A percentile compares a stretch with the other conserved stretches of the same genome.
Evolutionary conservation across 2,888 invertebrate genomes (phyloP).

Genomic region (Leistus spinibarbis): DNA sequence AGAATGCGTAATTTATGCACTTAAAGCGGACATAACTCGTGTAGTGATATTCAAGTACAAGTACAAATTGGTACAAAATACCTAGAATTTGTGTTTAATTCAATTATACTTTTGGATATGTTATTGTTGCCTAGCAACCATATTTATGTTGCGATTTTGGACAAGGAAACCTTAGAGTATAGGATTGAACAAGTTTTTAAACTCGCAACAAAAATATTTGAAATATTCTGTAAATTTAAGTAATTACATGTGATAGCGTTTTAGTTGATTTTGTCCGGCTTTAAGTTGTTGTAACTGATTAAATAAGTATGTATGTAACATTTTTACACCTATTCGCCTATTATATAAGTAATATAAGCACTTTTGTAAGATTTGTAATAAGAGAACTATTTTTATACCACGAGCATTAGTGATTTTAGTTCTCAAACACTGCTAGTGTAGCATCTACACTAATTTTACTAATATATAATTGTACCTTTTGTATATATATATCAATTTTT

Average conservation of each 20-base stretch:
- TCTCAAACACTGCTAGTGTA: conserved; percentile 37
- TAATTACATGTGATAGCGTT: background rate
- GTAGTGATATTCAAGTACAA: background rate
- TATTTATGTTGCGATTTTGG: too few relatives aligned
- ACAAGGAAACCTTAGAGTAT: too few relatives aligned
- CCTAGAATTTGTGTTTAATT: background rate
- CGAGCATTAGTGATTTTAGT: conserved; percentile 30
- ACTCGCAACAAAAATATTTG: background rate
- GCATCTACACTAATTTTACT: conserved; percentile 40
- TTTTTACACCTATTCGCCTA: conserved; percentile 17
- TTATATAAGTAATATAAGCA: conserved; percentile 12
- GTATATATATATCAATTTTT: conserved; percentile 28
- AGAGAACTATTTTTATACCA: conserved; percentile 37
- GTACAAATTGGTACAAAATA: background rate
- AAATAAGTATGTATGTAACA: conserved; percentile 23
- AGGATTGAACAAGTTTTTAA: too few relatives aligned
- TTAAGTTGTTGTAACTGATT: conserved; percentile 19
- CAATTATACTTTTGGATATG: background rate
- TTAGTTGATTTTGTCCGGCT: conserved; percentile 26
- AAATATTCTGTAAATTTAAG: background rate
- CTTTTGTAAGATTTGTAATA: conserved; percentile 27
- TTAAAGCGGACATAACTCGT: conserved; percentile 28
- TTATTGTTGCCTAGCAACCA: background rate
- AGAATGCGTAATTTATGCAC: conserved; percentile 6
- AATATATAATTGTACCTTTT: conserved; percentile 38